phyloP scores from a whole-genome alignment of 2,113 vertebrate species.

The Hipposideros armiger region DNA sequence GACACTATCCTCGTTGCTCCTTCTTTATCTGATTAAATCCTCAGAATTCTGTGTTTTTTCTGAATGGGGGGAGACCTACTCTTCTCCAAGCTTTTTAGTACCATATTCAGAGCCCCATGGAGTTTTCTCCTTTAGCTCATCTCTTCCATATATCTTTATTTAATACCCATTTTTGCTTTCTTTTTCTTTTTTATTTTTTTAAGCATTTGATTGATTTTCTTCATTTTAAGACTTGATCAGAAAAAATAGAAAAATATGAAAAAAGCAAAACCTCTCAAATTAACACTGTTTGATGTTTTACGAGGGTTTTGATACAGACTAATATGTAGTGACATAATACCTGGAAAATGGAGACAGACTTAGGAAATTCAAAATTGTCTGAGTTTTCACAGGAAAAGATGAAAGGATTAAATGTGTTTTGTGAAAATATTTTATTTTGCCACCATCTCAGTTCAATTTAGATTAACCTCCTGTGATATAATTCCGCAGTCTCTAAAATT shows the following conservation, averaged over 20 bases:
- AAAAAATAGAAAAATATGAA: constrained; percentile 77
- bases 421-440: constrained; percentile 77
- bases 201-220: constrained; percentile 69
- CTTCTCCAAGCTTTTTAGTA: not conserved
- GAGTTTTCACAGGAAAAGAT: constrained; percentile 83
- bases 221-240: constrained; percentile 79
- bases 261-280: constrained; percentile 71
- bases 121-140: not conserved
- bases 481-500: constrained; percentile 83
- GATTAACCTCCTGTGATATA: constrained; percentile 84
- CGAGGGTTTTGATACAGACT: constrained; percentile 82
- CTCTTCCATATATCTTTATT: not conserved
- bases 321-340: constrained; percentile 82
- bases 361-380: constrained; percentile 83
- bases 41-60: not conserved
- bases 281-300: constrained; percentile 81
- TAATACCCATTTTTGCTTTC: not conserved
- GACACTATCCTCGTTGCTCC: not conserved
- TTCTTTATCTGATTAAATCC: not conserved
- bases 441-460: constrained; percentile 81
- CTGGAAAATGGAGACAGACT: constrained; percentile 81
- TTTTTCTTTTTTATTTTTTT: not conserved
- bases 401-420: constrained; percentile 84
- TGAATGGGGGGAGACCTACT: not conserved
- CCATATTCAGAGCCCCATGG: not conserved